Base-by-base conservation (phyloP, 1,140 invertebrate genomes). In the Ctenoplectra terminalis region DNA sequence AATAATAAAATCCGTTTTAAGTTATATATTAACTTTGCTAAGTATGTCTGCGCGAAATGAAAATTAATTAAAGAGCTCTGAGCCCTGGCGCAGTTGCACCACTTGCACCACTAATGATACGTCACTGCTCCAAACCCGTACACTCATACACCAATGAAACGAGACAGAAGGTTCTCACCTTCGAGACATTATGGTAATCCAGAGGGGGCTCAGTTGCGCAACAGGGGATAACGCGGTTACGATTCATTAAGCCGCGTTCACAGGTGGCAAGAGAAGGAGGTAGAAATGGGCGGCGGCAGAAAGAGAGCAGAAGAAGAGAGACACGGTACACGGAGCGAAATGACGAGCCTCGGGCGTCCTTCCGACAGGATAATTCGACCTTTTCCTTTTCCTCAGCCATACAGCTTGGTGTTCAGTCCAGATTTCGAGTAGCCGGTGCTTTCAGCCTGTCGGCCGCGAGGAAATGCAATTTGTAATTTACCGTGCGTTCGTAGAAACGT, bases 291-390 rank as follows among this genome's bases (percentile, higher is more conserved):
- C 8, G 63, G 17, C 6, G 23, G n/a, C 2, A 26, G 2, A 64
- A 52, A 54, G 26, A 78, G 46, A 40, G 34, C n/a, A 52, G n/a
- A 40, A 50, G 46, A 43, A 26, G 56, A 63, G 67, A 43, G 67
- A 72, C 66, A 69, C 67, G 84, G 79, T 66, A 67, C 72, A 63
- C 76, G 56, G 85, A 85, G 80, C 85, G 84, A 87, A 78, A 78
- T 78, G 85, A 85, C 84, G 58, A 70, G 34, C 54, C 63, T 29
- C 4, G 31, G 31, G 26, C 37, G 46, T 81, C 78, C 80, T 85
- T 87, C 85, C 83, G 83, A 87, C 85, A 87, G 83, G 74, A 87
- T 86, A 86, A 86, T 86, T 85, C 79, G 74, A 86, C 73, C 85
- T 79, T 82, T 87, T 82, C 70, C 80, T 87, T 70, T 85, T 86